Evolutionary conservation across 2,888 invertebrate species (phyloP).

Genomic region (Eueremaeus valkanovi): DNA sequence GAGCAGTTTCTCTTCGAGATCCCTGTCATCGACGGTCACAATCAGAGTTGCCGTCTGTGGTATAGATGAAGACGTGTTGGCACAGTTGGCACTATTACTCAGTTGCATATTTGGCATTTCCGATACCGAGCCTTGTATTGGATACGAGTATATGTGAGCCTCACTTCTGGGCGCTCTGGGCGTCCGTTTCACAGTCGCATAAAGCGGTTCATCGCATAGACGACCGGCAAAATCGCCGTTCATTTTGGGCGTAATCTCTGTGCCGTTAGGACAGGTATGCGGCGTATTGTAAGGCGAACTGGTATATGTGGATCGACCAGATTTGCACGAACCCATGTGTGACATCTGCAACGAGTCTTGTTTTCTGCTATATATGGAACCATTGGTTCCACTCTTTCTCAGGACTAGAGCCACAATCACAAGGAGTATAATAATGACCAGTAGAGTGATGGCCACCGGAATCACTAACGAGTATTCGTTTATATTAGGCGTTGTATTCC

Average conservation of each 20-base stretch:
- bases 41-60: constrained; percentile 31
- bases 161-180: constrained; percentile 46
- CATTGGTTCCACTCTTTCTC: constrained; percentile 43
- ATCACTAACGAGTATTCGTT: constrained; percentile 41
- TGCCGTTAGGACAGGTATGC: constrained; percentile 31
- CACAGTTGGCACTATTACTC: constrained; percentile 20
- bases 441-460: constrained; percentile 45
- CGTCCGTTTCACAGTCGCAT: constrained; percentile 48
- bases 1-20: constrained; percentile 31
- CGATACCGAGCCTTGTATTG: constrained; percentile 40
- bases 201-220: constrained; percentile 45
- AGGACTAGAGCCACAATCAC: constrained; percentile 45
- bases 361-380: constrained; percentile 30
- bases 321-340: constrained; percentile 31
- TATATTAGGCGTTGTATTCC: background rate
- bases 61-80: background rate
- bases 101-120: constrained; percentile 14
- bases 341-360: constrained; percentile 37
- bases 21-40: constrained; percentile 26
- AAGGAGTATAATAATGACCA: constrained; percentile 46
- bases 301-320: constrained; percentile 29
- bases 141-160: constrained; percentile 47
- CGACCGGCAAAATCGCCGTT: constrained; percentile 25
- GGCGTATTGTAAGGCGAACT: constrained; percentile 30
- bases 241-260: constrained; percentile 19